Evolutionary conservation across 2,888 invertebrate species (phyloP), one percentile per base, ranked within the genome.

Genomic region (Polydesmus complanatus): DNA sequence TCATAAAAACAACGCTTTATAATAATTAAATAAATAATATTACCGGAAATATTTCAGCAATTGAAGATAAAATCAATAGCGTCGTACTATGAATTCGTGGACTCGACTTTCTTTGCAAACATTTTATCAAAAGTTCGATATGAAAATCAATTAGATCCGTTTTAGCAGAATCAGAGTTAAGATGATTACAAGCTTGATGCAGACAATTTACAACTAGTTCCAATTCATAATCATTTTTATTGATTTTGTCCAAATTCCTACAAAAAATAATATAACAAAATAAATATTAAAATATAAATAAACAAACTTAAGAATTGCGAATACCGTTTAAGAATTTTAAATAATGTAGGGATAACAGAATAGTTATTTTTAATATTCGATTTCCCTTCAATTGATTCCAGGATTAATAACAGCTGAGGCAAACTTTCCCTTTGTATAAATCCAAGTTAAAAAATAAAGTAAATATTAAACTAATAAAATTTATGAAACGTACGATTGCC

Each of bases 61-160:
- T 84, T 61, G 86, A 81, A 0, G 88, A 83, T 1, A 97, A 77
- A 1, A 96, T 78, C 27, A 92, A 78, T 60, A 97, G 76, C 0
- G 95, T 92, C 69, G 94, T 91, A 68, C 95, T 88, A 70, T 97
- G 95, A 0, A 95, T 94, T 74, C 95, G 94, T 0, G 94, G 94
- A 74, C 94, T 94, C 69, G 86, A 85, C 0, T 94, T 91, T 1
- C 85, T 84, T 65, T 95, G 80, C 58, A 97, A 85, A 68, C 92
- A 93, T 67, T 90, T 86, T 0, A 96, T 90, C 1, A 91, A 80
- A 27, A 85, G 70, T 67, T 89, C 89, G 49, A 91, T 83, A 65
- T 74, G 73, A 52, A 76, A 68, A 51, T 72, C 66, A 19, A 47
- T 48, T 27, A 61, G 23, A 22, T 48, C 47, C 26, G 37, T 54